These are phyloP conservation scores for Plectropomus leopardus DNA, from an alignment of 2,113 vertebrate genomes.

Conservation along the genomic window DNA sequence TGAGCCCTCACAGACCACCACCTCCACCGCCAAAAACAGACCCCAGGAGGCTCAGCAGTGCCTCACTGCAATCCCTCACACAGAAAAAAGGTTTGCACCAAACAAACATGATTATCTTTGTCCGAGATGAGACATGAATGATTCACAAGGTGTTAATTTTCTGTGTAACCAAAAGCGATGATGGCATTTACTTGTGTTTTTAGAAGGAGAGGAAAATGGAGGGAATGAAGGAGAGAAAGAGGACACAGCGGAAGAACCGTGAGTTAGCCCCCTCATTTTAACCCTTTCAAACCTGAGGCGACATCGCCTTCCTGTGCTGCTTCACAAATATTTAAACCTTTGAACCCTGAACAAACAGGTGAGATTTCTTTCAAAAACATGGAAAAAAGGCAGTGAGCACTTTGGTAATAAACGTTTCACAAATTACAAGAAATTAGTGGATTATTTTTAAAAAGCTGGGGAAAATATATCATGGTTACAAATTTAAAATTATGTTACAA, in stretches of 20 bases:
- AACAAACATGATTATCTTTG: neutral
- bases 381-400: too few relatives aligned
- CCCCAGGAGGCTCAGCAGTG: constrained; percentile 57
- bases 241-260: constrained; percentile 64
- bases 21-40: constrained; percentile 65
- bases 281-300: too few relatives aligned
- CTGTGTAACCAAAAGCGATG: neutral
- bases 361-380: too few relatives aligned
- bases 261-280: too few relatives aligned
- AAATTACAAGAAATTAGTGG: too few relatives aligned
- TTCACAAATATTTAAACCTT: too few relatives aligned
- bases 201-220: constrained; percentile 65
- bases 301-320: too few relatives aligned
- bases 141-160: neutral
- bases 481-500: too few relatives aligned
- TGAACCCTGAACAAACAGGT: too few relatives aligned
- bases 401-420: too few relatives aligned
- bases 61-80: constrained; percentile 51
- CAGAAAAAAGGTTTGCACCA: constrained; percentile 63
- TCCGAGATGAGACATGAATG: neutral
- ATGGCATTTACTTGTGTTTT: neutral
- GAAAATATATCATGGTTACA: too few relatives aligned
- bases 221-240: constrained; percentile 47
- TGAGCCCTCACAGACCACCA: constrained; percentile 54
- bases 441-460: too few relatives aligned